phyloP scores from a whole-genome alignment of 2,888 invertebrate genomes.

The Drosophila gaucha region DNA sequence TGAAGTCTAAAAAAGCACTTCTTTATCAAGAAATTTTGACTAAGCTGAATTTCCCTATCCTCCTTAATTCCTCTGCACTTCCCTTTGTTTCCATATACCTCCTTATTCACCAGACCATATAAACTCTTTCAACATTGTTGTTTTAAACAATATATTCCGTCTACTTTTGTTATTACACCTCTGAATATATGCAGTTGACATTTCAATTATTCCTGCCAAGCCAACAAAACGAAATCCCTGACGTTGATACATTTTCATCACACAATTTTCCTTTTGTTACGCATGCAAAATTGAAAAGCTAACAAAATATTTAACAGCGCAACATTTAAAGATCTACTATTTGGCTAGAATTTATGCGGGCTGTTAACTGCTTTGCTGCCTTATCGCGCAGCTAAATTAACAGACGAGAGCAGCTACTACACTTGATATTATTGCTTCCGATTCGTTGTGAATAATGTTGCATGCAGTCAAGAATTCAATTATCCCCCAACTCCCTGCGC shows the following conservation, averaged over 20 bases:
- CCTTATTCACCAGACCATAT: too few relatives aligned
- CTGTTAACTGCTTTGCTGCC: slow-evolving; percentile 27
- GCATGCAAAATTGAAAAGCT: slow-evolving; percentile 28
- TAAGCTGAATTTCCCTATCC: background rate
- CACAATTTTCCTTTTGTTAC: slow-evolving; percentile 17
- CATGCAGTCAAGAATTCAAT: slow-evolving; percentile 74
- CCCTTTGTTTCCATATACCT: too few relatives aligned
- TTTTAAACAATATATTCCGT: background rate
- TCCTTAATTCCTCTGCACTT: background rate
- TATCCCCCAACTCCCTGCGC: slow-evolving; percentile 43
- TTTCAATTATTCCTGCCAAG: slow-evolving; percentile 46
- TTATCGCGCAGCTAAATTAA: slow-evolving; percentile 66
- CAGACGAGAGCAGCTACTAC: slow-evolving; percentile 40
- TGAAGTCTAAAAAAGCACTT: background rate
- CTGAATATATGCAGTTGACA: slow-evolving; percentile 54
- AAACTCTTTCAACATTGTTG: too few relatives aligned
- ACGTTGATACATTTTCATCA: slow-evolving; percentile 44
- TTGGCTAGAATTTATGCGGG: slow-evolving; percentile 26
- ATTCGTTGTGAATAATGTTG: slow-evolving; percentile 75
- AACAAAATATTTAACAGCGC: slow-evolving; percentile 5
- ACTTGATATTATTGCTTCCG: slow-evolving; percentile 71
- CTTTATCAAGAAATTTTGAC: background rate
- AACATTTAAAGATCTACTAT: slow-evolving; percentile 23
- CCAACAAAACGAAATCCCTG: slow-evolving; percentile 17
- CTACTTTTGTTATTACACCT: slow-evolving; percentile 14